Evolutionary conservation across 2,888 invertebrate genomes (phyloP), one percentile per base, ranked within the genome.

Genomic region (Ceramica pisi): DNA sequence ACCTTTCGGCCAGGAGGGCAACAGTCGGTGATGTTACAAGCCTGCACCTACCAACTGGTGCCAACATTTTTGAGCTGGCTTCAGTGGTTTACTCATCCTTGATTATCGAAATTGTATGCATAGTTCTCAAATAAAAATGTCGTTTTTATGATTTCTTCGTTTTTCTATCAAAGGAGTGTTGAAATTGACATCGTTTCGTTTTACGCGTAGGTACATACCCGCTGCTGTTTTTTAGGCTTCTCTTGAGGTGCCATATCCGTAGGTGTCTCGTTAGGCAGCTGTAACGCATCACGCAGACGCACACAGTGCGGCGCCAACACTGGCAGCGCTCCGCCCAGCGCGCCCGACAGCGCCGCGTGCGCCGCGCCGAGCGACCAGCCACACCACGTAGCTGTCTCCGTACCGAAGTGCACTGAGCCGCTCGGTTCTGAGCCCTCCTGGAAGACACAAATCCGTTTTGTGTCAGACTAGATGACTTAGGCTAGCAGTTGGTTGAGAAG

Each of bases 161-260:
- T 12, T 10, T 38, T 10, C 3, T 12, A 38, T 38, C 10, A 38
- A 3, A 38, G 38, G 38, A 12, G 12, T n/a, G n/a, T n/a, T n/a
- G n/a, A n/a, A n/a, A n/a, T n/a, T n/a, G n/a, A n/a, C n/a, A n/a
- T n/a, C n/a, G n/a, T n/a, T n/a, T n/a, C n/a, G n/a, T n/a, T n/a
- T n/a, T n/a, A n/a, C n/a, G n/a, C n/a, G n/a, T n/a, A n/a, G n/a
- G 2, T 26, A 95, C 97, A 95, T 94, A 99, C 99, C 95, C 79
- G 65, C 0, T 80, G 98, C 87, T 97, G 95, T 94, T 98, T 98
- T 86, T 96, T 97, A 75, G 96, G 96, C 90, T 97, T 94, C 38
- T 38, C 38, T 38, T 12, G 38, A 12, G 83, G 99, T 97, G 97
- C 97, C 76, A 97, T 26, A 69, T 95, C 92, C 21, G 95, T 95